Conservation (phyloP, 2,797 vertebrate genomes). For the Gymnoscopelus microlampas region DNA sequence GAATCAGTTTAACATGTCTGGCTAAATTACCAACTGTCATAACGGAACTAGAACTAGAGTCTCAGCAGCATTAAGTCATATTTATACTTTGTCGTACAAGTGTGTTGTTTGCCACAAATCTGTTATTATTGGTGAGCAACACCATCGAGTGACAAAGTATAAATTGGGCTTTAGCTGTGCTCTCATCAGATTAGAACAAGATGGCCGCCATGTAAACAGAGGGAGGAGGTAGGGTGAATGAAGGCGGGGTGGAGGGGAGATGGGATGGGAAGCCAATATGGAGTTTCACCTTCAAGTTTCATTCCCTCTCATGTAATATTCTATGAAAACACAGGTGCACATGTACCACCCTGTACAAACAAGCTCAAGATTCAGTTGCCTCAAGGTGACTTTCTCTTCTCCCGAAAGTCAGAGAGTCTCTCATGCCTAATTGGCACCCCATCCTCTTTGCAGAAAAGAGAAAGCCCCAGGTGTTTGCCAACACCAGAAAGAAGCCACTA, state of each 20-base stretch:
- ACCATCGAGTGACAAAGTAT: too few relatives aligned
- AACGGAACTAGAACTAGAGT: slow-evolving; percentile 5
- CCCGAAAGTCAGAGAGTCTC: slow-evolving; percentile 38
- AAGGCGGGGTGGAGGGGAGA: slow-evolving; percentile 55
- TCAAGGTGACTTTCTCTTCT: slow-evolving; percentile 51
- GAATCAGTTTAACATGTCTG: slow-evolving; percentile 65
- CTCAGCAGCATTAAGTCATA: slow-evolving; percentile 51
- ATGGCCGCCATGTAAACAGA: slow-evolving; percentile 66
- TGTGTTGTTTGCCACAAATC: too few relatives aligned
- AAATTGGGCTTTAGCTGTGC: slow-evolving; percentile 39
- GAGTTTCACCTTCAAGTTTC: slow-evolving; percentile 60
- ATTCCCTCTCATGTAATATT: slow-evolving; percentile 44
- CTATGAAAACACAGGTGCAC: slow-evolving; percentile 64
- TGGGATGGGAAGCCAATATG: slow-evolving; percentile 44
- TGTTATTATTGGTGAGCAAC: too few relatives aligned
- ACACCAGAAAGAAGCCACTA: slow-evolving; percentile 69
- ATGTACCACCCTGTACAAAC: slow-evolving; percentile 65
- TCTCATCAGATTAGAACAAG: slow-evolving; percentile 62
- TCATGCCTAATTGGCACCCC: slow-evolving; percentile 43
- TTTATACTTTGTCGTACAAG: background rate
- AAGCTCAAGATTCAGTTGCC: slow-evolving; percentile 58
- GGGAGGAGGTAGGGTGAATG: slow-evolving; percentile 64
- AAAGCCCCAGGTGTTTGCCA: slow-evolving; percentile 61
- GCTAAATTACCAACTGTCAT: slow-evolving; percentile 56
- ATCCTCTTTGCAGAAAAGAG: slow-evolving; percentile 55